These are phyloP conservation scores for Stercorarius parasiticus DNA, from an alignment of 2,113 vertebrate genomes.

Conservation along the genomic window DNA sequence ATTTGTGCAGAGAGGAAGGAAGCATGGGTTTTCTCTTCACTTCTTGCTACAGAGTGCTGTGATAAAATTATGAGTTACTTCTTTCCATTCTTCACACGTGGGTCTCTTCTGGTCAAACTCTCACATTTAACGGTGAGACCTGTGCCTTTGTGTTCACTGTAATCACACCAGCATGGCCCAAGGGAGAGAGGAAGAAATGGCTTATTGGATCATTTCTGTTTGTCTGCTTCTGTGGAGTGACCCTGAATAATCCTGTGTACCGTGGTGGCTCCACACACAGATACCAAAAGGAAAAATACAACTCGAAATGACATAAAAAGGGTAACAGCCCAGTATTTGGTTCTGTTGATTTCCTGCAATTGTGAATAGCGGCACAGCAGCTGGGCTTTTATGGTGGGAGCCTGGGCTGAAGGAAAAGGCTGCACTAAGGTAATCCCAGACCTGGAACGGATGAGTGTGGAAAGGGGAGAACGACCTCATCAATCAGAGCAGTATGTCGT, in stretches of 20 bases:
- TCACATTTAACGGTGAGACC: not conserved
- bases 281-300: not conserved
- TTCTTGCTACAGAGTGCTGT: not conserved
- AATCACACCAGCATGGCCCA: not conserved
- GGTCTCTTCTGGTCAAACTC: not conserved
- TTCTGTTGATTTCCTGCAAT: constrained; percentile 67
- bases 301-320: constrained; percentile 1
- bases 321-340: not conserved
- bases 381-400: constrained; percentile 17
- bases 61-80: not conserved
- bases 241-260: not conserved
- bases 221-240: not conserved
- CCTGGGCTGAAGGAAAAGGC: not conserved
- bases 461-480: not conserved
- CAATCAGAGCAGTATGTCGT: not conserved
- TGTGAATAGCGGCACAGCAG: constrained; percentile 28
- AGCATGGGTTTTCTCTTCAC: constrained; percentile 11
- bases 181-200: not conserved
- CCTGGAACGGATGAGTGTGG: not conserved
- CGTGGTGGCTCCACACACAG: not conserved
- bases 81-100: not conserved
- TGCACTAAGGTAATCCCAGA: not conserved
- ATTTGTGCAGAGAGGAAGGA: constrained; percentile 5
- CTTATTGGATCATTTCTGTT: constrained; percentile 38
- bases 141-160: not conserved